Conservation (phyloP, 2,888 invertebrate species). For the Stenolophus ochropezus region DNA sequence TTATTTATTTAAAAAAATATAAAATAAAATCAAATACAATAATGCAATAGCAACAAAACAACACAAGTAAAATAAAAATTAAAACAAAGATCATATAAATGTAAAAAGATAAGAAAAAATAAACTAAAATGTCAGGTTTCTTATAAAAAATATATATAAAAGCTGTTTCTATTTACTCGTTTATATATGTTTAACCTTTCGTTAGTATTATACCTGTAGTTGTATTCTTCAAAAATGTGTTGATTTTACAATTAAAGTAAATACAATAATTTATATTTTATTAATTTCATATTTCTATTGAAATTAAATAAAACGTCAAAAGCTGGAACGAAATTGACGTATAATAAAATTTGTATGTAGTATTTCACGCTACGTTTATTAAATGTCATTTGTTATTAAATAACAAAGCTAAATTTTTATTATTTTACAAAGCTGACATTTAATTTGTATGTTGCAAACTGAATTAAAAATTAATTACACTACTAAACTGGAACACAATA, state of each 20-base stretch:
- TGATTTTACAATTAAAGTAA: background rate
- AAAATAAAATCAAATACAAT: too few species aligned
- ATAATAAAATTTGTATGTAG: background rate
- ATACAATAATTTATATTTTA: background rate
- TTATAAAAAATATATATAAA: too few species aligned
- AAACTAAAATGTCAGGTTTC: too few species aligned
- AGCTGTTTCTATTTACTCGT: too few species aligned
- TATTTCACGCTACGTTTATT: conserved; percentile 26
- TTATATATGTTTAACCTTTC: too few species aligned
- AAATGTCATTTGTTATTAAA: background rate
- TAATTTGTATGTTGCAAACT: background rate
- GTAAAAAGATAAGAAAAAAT: too few species aligned
- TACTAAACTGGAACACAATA: background rate
- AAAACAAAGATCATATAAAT: too few species aligned
- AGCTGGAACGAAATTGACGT: background rate
- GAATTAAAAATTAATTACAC: background rate
- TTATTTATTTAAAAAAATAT: too few species aligned
- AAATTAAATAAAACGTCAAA: conserved; percentile 4
- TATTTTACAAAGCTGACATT: background rate
- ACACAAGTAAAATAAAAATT: too few species aligned
- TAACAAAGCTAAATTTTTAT: background rate
- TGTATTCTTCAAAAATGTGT: background rate
- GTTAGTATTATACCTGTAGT: too few species aligned
- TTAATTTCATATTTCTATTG: background rate
- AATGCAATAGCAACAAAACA: too few species aligned